A percentile compares a stretch with the other conserved stretches of the same genome.
phyloP scores from a whole-genome alignment of 2,888 invertebrate species.

The Timema podura region DNA sequence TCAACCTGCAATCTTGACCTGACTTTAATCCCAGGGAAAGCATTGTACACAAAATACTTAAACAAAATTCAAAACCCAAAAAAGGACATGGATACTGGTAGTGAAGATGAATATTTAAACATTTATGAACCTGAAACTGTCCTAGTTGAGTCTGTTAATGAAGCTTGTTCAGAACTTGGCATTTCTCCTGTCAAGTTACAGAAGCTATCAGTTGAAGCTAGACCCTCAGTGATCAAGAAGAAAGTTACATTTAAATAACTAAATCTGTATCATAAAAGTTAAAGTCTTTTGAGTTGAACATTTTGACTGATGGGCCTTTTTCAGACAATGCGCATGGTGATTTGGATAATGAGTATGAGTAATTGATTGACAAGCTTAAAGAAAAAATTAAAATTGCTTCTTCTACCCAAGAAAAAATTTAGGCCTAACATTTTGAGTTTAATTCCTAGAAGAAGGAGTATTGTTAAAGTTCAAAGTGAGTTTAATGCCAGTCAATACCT shows the following conservation, averaged over 20 bases:
- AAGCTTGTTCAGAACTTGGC: conserved; percentile 9
- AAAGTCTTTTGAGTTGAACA: background rate
- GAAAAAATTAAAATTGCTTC: background rate
- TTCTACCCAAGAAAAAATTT: conserved; percentile 12
- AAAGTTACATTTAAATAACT: conserved; percentile 11
- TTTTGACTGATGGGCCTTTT: background rate
- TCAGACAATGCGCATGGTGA: background rate
- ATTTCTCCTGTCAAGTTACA: conserved; percentile 9
- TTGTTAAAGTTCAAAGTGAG: conserved; percentile 13
- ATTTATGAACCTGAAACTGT: conserved; percentile 10
- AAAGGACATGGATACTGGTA: background rate
- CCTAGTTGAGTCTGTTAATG: conserved; percentile 6
- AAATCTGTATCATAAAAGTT: background rate
- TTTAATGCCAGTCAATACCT: conserved; percentile 7
- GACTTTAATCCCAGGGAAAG: too few relatives aligned
- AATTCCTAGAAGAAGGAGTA: conserved; percentile 3
- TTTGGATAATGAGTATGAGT: conserved; percentile 1
- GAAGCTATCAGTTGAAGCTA: too few relatives aligned
- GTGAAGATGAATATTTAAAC: conserved; percentile 5
- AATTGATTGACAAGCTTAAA: conserved; percentile 10
- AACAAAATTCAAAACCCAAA: too few relatives aligned
- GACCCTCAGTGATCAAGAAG: too few relatives aligned
- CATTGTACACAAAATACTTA: too few relatives aligned
- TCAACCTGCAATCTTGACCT: too few relatives aligned
- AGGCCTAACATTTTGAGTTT: conserved; percentile 11